Evolutionary conservation across 2,888 invertebrate genomes (phyloP).

Genomic region (Neelides folsomi): DNA sequence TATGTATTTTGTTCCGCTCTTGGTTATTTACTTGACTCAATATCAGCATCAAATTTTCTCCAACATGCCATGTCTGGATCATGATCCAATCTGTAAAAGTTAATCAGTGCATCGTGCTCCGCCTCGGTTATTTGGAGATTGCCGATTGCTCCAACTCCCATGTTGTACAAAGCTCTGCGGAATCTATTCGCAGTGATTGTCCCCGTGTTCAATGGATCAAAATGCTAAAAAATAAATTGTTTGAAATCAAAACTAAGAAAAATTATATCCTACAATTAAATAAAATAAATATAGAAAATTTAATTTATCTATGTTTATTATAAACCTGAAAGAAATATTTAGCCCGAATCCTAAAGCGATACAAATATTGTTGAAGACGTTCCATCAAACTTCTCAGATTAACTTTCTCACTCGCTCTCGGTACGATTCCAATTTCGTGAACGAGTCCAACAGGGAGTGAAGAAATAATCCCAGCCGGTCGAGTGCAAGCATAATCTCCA

Average conservation of each 20-base stretch:
- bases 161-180: slow-evolving; percentile 51
- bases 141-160: slow-evolving; percentile 49
- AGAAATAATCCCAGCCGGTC: slow-evolving; percentile 36
- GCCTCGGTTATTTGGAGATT: slow-evolving; percentile 46
- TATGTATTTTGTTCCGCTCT: neutral
- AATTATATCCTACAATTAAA: no score
- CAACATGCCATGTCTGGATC: slow-evolving; percentile 56
- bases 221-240: slow-evolving; percentile 47
- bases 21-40: slow-evolving; percentile 50
- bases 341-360: slow-evolving; percentile 51
- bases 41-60: slow-evolving; percentile 62
- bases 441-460: slow-evolving; percentile 46
- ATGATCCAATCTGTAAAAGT: slow-evolving; percentile 57
- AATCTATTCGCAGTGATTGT: slow-evolving; percentile 57
- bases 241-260: no score
- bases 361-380: slow-evolving; percentile 53
- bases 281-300: neutral
- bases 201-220: slow-evolving; percentile 54
- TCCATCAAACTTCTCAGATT: slow-evolving; percentile 39
- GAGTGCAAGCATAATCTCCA: slow-evolving; percentile 23
- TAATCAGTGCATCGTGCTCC: slow-evolving; percentile 51
- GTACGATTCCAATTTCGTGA: slow-evolving; percentile 34
- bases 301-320: neutral
- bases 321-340: slow-evolving; percentile 54
- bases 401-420: slow-evolving; percentile 45